These are phyloP conservation scores for Pseudopipra pipra DNA, from an alignment of 2,113 vertebrate species.

Conservation along the genomic window DNA sequence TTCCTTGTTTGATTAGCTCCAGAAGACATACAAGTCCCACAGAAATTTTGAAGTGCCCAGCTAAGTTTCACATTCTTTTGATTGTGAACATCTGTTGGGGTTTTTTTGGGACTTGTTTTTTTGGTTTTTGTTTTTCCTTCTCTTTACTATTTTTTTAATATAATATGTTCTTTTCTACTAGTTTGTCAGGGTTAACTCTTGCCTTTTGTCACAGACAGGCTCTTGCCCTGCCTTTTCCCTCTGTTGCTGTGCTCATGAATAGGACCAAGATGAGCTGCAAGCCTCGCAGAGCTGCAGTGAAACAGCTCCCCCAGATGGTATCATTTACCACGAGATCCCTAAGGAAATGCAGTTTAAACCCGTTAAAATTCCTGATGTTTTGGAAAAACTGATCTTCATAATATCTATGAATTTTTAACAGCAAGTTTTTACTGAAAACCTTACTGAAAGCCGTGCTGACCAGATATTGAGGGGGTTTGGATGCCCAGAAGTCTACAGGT, in stretches of 20 bases:
- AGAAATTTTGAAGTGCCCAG: background rate
- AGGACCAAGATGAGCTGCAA: background rate
- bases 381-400: background rate
- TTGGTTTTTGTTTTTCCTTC: rapidly evolving
- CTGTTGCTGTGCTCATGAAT: background rate
- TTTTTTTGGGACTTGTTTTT: too few species aligned
- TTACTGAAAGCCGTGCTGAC: background rate
- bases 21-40: background rate
- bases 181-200: background rate
- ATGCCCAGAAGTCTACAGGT: background rate
- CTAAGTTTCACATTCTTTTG: background rate
- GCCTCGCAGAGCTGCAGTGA: background rate
- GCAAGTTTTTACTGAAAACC: background rate
- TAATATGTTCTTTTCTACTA: background rate
- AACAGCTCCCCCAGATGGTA: constrained; percentile 7
- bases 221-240: background rate
- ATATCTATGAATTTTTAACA: background rate
- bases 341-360: background rate
- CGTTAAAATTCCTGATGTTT: background rate
- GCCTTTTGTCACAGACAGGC: background rate
- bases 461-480: background rate
- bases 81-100: background rate
- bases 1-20: background rate
- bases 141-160: background rate
- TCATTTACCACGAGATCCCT: rapidly evolving